These are phyloP conservation scores for Drosophila falleni DNA, from an alignment of 2,888 invertebrate species.

Conservation along the genomic window DNA sequence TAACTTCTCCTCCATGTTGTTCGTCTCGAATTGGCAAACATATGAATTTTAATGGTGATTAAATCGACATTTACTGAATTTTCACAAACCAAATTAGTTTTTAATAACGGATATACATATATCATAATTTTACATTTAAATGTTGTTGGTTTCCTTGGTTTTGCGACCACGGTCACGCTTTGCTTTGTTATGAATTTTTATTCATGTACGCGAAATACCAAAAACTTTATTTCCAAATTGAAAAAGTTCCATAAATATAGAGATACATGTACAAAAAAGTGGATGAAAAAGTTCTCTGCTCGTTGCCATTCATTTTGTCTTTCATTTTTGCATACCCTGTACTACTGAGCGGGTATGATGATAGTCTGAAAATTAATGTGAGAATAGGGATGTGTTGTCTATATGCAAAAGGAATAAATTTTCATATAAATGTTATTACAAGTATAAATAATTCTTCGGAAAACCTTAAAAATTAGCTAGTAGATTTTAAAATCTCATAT, in stretches of 20 bases:
- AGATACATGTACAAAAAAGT: constrained; percentile 60
- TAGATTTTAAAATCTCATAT: no score
- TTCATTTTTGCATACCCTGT: constrained; percentile 21
- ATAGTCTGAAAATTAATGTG: background rate
- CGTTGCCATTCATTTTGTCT: constrained; percentile 39
- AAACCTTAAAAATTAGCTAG: no score
- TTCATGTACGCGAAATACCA: constrained; percentile 71
- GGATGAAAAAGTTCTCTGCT: constrained; percentile 66
- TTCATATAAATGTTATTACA: no score
- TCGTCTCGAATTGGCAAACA: background rate
- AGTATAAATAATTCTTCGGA: no score
- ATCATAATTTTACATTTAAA: constrained; percentile 47
- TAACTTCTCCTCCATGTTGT: background rate
- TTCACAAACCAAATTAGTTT: constrained; percentile 63
- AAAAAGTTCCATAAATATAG: constrained; percentile 79
- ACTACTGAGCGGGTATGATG: background rate
- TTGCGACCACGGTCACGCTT: constrained; percentile 60
- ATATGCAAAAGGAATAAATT: no score
- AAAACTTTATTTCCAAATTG: constrained; percentile 79
- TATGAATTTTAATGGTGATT: constrained; percentile 16
- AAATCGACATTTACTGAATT: constrained; percentile 28
- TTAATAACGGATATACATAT: constrained; percentile 55
- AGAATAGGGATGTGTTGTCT: no score
- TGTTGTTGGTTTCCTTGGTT: constrained; percentile 37
- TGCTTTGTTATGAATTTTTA: constrained; percentile 74